Conservation (phyloP, 1,140 invertebrate species). For the Hycleus phaleratus region DNA sequence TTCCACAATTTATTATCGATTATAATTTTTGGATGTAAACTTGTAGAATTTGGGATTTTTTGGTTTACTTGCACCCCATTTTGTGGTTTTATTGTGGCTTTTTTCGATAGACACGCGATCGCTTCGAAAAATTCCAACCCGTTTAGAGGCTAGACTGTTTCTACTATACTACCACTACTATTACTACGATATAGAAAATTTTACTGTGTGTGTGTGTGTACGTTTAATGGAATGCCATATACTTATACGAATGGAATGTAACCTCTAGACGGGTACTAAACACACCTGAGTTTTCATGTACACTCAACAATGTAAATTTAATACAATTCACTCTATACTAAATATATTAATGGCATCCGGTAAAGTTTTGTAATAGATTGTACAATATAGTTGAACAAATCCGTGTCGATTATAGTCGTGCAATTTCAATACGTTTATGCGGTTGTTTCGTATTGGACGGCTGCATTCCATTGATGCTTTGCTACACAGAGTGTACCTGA, state of each 20-base stretch:
- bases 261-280: slow-evolving; percentile 36
- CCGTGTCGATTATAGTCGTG: neutral
- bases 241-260: slow-evolving; percentile 34
- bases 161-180: too few relatives aligned
- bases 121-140: too few relatives aligned
- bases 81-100: too few relatives aligned
- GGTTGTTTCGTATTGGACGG: slow-evolving; percentile 19
- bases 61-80: too few relatives aligned
- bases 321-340: neutral
- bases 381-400: slow-evolving; percentile 22
- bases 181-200: too few relatives aligned
- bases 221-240: slow-evolving; percentile 30
- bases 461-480: slow-evolving; percentile 39
- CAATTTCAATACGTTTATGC: neutral
- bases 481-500: slow-evolving; percentile 38
- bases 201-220: too few relatives aligned
- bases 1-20: too few relatives aligned
- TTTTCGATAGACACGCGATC: too few relatives aligned
- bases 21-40: too few relatives aligned
- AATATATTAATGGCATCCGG: slow-evolving; percentile 3
- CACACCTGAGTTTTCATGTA: slow-evolving; percentile 38
- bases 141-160: too few relatives aligned
- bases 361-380: slow-evolving; percentile 23
- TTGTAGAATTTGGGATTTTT: too few relatives aligned
- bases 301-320: slow-evolving; percentile 18